Evolutionary conservation across 2,888 invertebrate species (phyloP), one percentile per base, ranked within the genome.

Genomic region (Archaeoteleia sp.): DNA sequence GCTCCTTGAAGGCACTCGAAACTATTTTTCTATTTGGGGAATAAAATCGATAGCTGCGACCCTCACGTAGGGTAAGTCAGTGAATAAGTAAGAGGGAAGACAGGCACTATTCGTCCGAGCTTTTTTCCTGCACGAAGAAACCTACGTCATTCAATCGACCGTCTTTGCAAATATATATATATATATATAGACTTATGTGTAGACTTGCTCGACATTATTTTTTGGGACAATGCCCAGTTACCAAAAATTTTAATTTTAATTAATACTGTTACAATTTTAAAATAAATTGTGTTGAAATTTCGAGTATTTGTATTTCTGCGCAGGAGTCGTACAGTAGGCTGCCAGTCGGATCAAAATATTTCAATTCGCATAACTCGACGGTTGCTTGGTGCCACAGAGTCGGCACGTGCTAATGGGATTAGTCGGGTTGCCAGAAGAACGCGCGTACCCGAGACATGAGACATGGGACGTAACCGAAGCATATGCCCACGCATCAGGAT

Each of bases 331-430:
- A 37, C 40, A 34, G 29, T 30, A 45, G 55, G 10, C 23, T 45
- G 57, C 51, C 32, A 48, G 61, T 25, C 45, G 74, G 73, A 75
- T 77, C 73, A 74, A 74, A 78, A 78, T 78, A 77, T 77, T 77
- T 76, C 74, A 77, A 77, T 78, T 71, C 75, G 48, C 68, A 70
- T 71, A 72, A 5, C 67, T 45, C 72, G 53, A 60, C 58, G 60
- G 73, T 70, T 53, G 72, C 71, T 61, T 71, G 72, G 72, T 72
- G 76, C 72, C 75, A 77, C 74, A 74, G 67, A 65, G 70, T 67
- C 74, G 78, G 77, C 78, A 79, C 77, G 78, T 76, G 79, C 77
- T 80, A 79, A 80, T 78, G 76, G 78, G 80, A 80, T 80, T 79
- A 80, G 72, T 67, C 67, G 74, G 73, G 73, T 72, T 75, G 71